Evolutionary conservation across 2,113 vertebrate species (phyloP).

Genomic region (Silurus meridionalis): DNA sequence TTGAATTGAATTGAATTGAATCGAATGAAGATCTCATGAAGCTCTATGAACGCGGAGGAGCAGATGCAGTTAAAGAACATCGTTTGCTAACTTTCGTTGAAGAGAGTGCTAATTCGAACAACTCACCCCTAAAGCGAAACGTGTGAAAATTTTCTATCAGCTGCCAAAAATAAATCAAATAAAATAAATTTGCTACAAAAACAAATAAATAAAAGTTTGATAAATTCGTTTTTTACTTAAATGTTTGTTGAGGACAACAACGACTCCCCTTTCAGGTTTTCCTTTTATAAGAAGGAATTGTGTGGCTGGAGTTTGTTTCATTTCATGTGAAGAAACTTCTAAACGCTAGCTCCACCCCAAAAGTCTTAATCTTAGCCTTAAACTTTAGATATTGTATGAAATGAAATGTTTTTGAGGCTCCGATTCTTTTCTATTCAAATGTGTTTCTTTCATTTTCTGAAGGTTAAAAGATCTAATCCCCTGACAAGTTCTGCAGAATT

Average conservation of each 20-base stretch:
- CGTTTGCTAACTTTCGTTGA: background rate
- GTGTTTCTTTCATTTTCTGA: background rate
- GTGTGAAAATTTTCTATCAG: background rate
- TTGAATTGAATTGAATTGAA: too few relatives aligned
- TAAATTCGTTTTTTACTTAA: background rate
- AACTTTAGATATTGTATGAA: background rate
- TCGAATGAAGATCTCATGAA: background rate
- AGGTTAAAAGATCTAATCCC: background rate
- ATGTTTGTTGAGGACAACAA: background rate
- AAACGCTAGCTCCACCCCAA: background rate
- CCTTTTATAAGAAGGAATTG: background rate
- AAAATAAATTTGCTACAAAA: background rate
- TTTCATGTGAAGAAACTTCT: background rate
- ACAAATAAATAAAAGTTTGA: background rate
- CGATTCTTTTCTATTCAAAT: background rate
- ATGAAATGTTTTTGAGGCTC: background rate
- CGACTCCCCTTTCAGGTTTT: background rate
- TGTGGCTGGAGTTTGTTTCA: background rate
- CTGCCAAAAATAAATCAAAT: background rate
- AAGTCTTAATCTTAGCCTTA: background rate
- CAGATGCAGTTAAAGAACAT: background rate
- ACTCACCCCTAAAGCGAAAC: background rate
- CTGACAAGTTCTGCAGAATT: background rate
- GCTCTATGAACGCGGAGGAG: background rate
- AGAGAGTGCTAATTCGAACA: background rate